Evolutionary conservation across 2,797 vertebrate species (phyloP), one percentile per base, ranked within the genome.

Genomic region (Eupleurogrammus muticus): DNA sequence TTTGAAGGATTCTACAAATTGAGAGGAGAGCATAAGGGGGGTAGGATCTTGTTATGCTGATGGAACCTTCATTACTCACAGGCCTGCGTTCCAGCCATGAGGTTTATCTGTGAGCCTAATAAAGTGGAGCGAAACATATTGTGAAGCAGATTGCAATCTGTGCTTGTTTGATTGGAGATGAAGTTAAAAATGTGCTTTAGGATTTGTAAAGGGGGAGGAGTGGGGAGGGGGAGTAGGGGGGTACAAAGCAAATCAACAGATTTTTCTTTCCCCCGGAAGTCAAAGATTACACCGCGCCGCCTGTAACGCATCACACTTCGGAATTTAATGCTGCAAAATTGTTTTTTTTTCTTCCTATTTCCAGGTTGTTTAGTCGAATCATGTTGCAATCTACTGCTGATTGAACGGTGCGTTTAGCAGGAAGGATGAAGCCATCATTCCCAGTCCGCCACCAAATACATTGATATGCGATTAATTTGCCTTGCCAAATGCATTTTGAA

Each of bases 71-170:
- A 87, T 92, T 89, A 90, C 88, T 90, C 88, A 85, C 59, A 87
- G 64, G 82, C 73, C 88, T 77, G 73, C 67, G 84, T 85, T 88
- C 59, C 63, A 89, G 83, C 80, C 89, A 85, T 68, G 77, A 79
- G 85, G 80, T 90, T 92, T 88, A 85, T 92, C 90, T 89, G 73
- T 77, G 75, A 72, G 83, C 81, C 87, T 92, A 91, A 92, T 94
- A 94, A 93, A 93, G 88, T 90, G 90, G 86, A 91, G 87, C 78
- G 78, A 88, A 92, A 87, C 94, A 94, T 93, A 92, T 93, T 93
- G 91, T 90, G 80, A 32, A 81, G 81, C 94, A 94, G 92, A 94
- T 93, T 93, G 93, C 87, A 90, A 92, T 93, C 84, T 92, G 87
- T 84, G 79, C 83, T 81, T 58, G 77, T 87, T 89, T 93, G 90